These are phyloP conservation scores for Sphaerodactylus townsendi DNA, from an alignment of 2,113 vertebrate species.

Conservation along the genomic window DNA sequence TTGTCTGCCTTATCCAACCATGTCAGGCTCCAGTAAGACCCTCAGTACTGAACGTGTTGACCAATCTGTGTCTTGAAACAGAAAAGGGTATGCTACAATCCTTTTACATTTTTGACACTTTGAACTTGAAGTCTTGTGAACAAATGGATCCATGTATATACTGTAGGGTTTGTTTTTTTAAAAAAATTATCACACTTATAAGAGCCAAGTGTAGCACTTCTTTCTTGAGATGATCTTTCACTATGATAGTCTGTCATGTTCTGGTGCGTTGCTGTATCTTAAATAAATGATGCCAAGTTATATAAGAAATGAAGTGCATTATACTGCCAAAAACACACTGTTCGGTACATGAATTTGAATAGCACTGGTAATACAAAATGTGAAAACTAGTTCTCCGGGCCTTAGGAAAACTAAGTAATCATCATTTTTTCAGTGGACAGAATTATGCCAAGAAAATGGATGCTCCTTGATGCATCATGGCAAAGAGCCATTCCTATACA, in stretches of 20 bases:
- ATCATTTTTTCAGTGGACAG: neutral
- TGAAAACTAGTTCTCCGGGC: slow-evolving; percentile 34
- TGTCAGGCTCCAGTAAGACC: neutral
- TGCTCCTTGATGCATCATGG: neutral
- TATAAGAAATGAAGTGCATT: slow-evolving; percentile 23
- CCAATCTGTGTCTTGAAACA: neutral
- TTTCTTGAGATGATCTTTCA: neutral
- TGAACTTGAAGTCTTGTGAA: neutral
- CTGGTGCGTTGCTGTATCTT: fast-evolving
- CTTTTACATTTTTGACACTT: neutral
- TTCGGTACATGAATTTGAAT: neutral
- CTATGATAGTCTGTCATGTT: neutral
- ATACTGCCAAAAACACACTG: slow-evolving; percentile 19
- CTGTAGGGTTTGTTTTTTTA: neutral
- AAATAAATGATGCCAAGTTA: slow-evolving; percentile 23
- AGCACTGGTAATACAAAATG: neutral
- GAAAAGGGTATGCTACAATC: neutral
- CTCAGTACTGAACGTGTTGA: neutral
- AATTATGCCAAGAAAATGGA: neutral
- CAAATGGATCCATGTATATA: neutral
- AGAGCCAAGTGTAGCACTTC: neutral
- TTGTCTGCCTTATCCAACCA: neutral
- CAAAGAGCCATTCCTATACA: neutral
- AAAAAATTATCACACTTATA: neutral
- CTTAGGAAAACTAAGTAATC: slow-evolving; percentile 28